phyloP scores from a whole-genome alignment of 2,797 vertebrate species.

The Ispidina lecontei region DNA sequence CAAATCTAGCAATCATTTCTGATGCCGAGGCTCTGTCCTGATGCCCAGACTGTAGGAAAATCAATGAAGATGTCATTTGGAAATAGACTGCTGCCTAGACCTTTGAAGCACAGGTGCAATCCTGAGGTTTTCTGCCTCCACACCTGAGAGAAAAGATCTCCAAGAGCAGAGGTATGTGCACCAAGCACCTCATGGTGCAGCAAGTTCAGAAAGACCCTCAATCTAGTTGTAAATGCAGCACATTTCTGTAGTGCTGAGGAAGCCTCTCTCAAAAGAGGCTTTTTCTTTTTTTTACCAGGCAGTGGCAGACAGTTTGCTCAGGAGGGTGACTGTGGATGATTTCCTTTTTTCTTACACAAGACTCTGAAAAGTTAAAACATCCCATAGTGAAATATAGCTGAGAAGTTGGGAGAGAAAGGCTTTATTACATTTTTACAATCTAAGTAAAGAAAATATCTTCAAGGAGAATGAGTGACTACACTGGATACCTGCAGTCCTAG shows the following conservation, averaged over 20 bases:
- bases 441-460: conserved; percentile 44
- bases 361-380: background rate
- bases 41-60: background rate
- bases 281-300: background rate
- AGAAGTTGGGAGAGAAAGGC: background rate
- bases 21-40: background rate
- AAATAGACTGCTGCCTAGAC: background rate
- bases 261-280: background rate
- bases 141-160: background rate
- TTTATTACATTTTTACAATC: conserved; percentile 12
- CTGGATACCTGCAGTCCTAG: conserved; percentile 50
- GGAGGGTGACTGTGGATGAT: background rate
- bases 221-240: background rate
- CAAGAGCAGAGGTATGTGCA: background rate
- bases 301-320: background rate
- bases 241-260: background rate
- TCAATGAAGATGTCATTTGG: background rate
- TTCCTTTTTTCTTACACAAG: background rate
- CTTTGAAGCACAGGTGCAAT: background rate
- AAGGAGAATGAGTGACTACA: conserved; percentile 36
- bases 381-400: background rate
- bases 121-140: background rate
- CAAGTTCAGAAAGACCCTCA: background rate
- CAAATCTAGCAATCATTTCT: background rate
- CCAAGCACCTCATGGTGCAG: background rate